Base-by-base conservation (phyloP, 2,797 vertebrate genomes). In the Buceros bicornis region DNA sequence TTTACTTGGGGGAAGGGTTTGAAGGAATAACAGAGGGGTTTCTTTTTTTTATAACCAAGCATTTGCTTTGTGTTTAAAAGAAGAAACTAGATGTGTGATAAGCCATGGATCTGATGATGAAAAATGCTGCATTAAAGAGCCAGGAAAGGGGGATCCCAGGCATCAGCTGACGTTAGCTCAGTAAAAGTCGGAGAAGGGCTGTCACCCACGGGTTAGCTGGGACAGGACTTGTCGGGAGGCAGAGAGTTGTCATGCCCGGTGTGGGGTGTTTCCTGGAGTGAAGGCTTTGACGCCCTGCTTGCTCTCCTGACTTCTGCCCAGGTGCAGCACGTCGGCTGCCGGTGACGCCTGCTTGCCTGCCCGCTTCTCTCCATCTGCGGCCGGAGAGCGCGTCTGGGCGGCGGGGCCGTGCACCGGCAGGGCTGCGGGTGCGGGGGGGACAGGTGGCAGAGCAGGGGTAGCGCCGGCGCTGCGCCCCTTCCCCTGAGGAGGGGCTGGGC, bases 81-180 rank as follows among this genome's bases (percentile, higher is more conserved):
- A 93, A 64, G 29, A 87, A 78, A 89, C 81, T 70, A 90, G 87
- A 77, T 40, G 28, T 53, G 20, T 28, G 64, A 73, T 90, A 71
- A 25, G 53, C 67, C 16, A 12, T 24, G 50, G 42, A 89, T 61
- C 26, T 76, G 70, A 61, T 7, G 19, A 56, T 90, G 71, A 87
- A 60, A 91, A 70, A 20, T 1, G 5, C 47, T 54, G 57, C 40
- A 10, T 61, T 95, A 29, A 88, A 86, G 90, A 97, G 86, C 62
- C 14, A 54, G 93, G 85, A 84, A 93, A 87, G 54, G 84, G 87
- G 93, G 91, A 96, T 78, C 54, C 47, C 3, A 21, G 83, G 67
- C 87, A 58, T n/a, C 48, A 53, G 31, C 35, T 42, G 47, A 21
- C 43, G 21, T n/a, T 48, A 28, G 43, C 53, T 65, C n/a, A 65